Evolutionary conservation across 2,888 invertebrate genomes (phyloP).

Genomic region (Pteria penguin): DNA sequence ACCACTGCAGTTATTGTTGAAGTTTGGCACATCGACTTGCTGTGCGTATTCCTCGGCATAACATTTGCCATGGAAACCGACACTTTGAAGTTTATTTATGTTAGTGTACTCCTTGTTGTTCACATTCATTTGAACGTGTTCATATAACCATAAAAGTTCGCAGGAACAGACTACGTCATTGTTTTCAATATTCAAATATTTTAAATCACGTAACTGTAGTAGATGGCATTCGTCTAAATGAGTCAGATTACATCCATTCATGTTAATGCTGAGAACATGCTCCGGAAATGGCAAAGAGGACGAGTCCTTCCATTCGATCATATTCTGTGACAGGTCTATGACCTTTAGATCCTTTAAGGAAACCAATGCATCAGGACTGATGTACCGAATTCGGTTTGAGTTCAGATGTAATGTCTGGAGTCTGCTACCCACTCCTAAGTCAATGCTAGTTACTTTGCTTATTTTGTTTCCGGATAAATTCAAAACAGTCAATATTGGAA

Average conservation of each 20-base stretch:
- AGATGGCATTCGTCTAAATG: neutral
- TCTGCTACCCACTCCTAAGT: neutral
- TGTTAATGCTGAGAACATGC: neutral
- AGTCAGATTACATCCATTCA: neutral
- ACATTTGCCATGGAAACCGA: neutral
- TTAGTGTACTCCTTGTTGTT: neutral
- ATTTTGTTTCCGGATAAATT: neutral
- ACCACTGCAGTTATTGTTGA: neutral
- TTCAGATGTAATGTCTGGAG: neutral
- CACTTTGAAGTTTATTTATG: neutral
- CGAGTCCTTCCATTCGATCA: neutral
- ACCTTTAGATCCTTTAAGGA: neutral
- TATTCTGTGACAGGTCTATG: neutral
- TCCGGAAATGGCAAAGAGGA: neutral
- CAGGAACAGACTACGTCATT: neutral
- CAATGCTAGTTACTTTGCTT: neutral
- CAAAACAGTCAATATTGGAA: neutral
- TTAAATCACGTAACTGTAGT: neutral
- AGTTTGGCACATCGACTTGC: neutral
- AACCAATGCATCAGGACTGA: neutral
- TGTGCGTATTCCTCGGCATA: neutral
- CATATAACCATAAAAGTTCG: neutral
- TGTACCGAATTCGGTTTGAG: neutral
- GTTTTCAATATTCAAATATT: neutral
- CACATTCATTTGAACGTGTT: neutral